Evolutionary conservation across 1,140 invertebrate genomes (phyloP), one percentile per base, ranked within the genome.

Genomic region (Temnothorax curvispinosus): DNA sequence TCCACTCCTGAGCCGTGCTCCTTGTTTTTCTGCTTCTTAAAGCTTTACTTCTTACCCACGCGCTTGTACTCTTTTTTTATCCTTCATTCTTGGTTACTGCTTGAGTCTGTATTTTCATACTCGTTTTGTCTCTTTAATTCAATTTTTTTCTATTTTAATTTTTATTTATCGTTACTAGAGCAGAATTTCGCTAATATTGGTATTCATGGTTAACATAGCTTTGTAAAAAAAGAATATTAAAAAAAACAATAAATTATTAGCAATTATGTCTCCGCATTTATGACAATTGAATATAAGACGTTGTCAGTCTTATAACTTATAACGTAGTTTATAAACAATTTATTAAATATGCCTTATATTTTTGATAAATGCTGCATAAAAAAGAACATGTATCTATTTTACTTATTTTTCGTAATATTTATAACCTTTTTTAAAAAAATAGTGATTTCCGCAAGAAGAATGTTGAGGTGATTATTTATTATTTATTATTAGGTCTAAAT

Each of bases 101-200:
- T 38, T 58, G 35, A 13, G 7, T 67, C 5, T 18, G 38, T 58
- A 56, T 81, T 71, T 81, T 21, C 35, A 44, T 81, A 44, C 11
- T 3, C n/a, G 21, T 54, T 56, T 44, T 41, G 21, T 56, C 35
- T 69, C 8, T 64, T 80, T 35, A 65, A 65, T 52, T 41, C 5
- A 76, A 15, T 56, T 13, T 21, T 11, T 11, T 75, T 71, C 13
- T 5, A 11, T 38, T 62, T 84, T 84, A 72, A 64, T 62, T 84
- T 2, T 35, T 38, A 41, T 3, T 84, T 75, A 72, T 81, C 4
- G 7, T 11, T 52, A 80, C 15, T 69, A 11, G 1, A 54, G 11
- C 47, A 54, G 6, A 15, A 3, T 60, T 60, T 27, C 18, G 21
- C 2, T 32, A 81, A 35, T 3, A 27, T 27, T 1, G 27, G 32